These are phyloP conservation scores for Toxotes lorentzi DNA, from an alignment of 2,797 vertebrate genomes.

Conservation along the genomic window DNA sequence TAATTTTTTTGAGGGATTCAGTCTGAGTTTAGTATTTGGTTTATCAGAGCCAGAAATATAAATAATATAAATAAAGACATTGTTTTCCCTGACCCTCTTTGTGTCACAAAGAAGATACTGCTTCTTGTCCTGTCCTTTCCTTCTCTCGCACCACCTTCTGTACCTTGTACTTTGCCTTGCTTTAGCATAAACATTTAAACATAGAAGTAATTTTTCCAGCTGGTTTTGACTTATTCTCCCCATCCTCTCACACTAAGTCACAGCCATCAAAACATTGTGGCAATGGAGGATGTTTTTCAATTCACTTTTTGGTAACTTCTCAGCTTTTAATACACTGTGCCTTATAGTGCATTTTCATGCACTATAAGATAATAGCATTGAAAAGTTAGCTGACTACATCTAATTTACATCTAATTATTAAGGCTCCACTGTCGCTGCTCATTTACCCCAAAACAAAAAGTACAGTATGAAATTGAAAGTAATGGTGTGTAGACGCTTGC, in stretches of 20 bases:
- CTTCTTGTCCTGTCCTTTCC: not conserved
- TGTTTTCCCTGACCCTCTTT: not conserved
- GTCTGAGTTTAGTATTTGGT: slow-evolving; percentile 4
- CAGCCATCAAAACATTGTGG: not conserved
- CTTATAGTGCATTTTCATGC: not conserved
- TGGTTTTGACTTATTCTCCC: not conserved
- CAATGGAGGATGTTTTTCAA: not conserved
- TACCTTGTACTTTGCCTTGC: not conserved
- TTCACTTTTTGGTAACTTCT: not conserved
- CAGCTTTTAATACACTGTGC: not conserved
- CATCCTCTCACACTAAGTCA: not conserved
- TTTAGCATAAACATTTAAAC: not conserved
- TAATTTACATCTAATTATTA: not conserved
- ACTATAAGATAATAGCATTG: not conserved
- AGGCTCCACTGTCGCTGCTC: not conserved
- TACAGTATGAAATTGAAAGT: not conserved
- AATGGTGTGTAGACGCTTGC: too few species aligned
- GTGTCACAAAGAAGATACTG: not conserved
- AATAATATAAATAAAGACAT: not conserved
- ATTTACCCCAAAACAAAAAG: not conserved
- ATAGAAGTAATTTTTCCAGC: not conserved
- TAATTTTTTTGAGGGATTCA: not conserved
- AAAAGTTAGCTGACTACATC: not conserved
- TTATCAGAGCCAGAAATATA: not conserved
- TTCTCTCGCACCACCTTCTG: not conserved